Evolutionary conservation across 1,140 invertebrate genomes (phyloP).

Genomic region (Akabosia matsudoensis): DNA sequence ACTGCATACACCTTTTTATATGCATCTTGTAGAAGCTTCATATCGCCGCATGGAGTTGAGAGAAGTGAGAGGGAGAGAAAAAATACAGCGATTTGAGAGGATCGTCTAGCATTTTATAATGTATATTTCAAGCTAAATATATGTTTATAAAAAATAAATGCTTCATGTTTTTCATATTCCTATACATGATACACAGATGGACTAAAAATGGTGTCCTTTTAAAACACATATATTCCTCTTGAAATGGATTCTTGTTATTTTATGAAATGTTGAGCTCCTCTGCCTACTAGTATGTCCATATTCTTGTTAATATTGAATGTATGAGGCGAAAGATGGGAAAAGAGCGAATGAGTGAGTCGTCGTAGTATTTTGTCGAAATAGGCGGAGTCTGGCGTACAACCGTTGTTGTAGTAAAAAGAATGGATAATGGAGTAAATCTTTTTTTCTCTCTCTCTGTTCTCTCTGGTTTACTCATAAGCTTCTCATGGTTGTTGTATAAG

Average conservation of each 20-base stretch:
- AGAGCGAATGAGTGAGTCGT: not conserved
- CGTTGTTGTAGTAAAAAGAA: slow-evolving; percentile 15
- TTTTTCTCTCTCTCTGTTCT: not conserved
- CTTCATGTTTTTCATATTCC: not conserved
- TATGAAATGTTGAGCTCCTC: too few species aligned
- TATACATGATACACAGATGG: not conserved
- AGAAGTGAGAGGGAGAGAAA: too few species aligned
- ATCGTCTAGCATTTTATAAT: too few species aligned
- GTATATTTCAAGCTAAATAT: too few species aligned
- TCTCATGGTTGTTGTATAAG: not conserved
- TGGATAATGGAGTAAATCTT: slow-evolving; percentile 10
- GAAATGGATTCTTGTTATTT: too few species aligned
- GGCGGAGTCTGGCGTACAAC: slow-evolving; percentile 20
- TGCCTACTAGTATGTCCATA: not conserved
- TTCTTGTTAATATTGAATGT: not conserved
- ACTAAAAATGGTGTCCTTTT: not conserved
- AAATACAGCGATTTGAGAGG: too few species aligned
- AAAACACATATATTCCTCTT: not conserved
- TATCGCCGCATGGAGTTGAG: too few species aligned
- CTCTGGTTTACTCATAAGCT: not conserved
- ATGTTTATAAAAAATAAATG: too few species aligned
- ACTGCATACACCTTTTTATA: too few species aligned
- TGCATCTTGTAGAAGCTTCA: too few species aligned
- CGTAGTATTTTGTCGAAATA: slow-evolving; percentile 21
- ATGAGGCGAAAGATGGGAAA: not conserved